Evolutionary conservation across 2,888 invertebrate genomes (phyloP), one percentile per base, ranked within the genome.

Genomic region (Tetranychus piercei): DNA sequence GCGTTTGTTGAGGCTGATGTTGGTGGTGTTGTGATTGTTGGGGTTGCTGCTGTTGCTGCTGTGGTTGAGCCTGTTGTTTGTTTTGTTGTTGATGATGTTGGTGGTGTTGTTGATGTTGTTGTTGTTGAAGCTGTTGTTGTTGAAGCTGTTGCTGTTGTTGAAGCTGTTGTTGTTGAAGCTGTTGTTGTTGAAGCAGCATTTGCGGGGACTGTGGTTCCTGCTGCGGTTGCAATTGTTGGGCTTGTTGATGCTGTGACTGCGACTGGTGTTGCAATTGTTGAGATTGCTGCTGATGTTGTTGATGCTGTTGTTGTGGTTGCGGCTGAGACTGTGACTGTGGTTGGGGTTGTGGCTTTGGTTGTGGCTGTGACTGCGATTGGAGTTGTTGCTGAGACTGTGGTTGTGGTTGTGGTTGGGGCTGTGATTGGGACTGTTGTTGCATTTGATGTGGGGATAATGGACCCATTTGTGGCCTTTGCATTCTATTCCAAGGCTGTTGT

Each of bases 241-340:
- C 73, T 82, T 2, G 85, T 85, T 22, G 84, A 84, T 75, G 84
- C 85, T 6, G 75, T 80, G 66, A 80, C 79, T 78, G 84, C 83
- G 66, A 84, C 82, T 6, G 85, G 84, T 7, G 85, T 85, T 6
- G 84, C 83, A 34, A 5, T 9, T 44, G 74, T 23, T 55, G 34
- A 20, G 20, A 72, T 73, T 78, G 80, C 78, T 74, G 80, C 76
- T n/a, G 85, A 84, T 23, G 84, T 84, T 75, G 82, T 83, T 73
- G 84, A 83, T 74, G 84, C 84, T 77, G 77, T 78, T 18, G 83
- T 82, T 6, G 76, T 82, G 1, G 85, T 85, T 23, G 84, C 84
- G 75, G 84, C 85, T 6, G 75, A 80, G 66, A 80, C 79, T 78
- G 84, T 83, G 66, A 84, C 82, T 6, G 85, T 85, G 7, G 85